Percentiles rank a stretch among this genome's conserved stretches.
phyloP scores from a whole-genome alignment of 2,113 vertebrate species.

The Mixornis gularis region DNA sequence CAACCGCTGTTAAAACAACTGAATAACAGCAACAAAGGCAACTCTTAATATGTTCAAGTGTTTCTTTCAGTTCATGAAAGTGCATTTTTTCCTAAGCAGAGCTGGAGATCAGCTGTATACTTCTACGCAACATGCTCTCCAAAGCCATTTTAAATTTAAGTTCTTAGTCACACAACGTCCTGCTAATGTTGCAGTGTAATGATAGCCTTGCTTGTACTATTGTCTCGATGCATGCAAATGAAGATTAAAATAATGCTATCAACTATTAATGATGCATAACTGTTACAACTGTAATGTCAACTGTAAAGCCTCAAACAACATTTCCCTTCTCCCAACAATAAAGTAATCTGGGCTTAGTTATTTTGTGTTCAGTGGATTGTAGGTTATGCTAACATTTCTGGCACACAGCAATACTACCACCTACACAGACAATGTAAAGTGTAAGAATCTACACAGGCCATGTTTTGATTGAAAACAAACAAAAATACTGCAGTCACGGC shows the following conservation, averaged over 20 bases:
- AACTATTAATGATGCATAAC: background rate
- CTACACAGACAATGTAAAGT: background rate
- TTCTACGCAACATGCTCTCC: background rate
- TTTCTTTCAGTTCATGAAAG: background rate
- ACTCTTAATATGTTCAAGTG: background rate
- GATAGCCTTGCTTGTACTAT: background rate
- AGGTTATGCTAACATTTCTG: background rate
- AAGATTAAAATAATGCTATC: background rate
- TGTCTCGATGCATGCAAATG: background rate
- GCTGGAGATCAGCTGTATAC: background rate
- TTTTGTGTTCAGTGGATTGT: background rate
- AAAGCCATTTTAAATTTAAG: background rate
- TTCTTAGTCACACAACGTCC: background rate
- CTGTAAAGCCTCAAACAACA: constrained; percentile 15
- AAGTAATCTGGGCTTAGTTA: constrained; percentile 1
- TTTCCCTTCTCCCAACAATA: constrained; percentile 1
- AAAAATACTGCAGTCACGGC: background rate
- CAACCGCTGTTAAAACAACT: background rate
- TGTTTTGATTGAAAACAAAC: background rate
- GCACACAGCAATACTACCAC: background rate
- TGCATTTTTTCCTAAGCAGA: background rate
- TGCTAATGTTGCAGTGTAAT: background rate
- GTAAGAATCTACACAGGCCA: background rate
- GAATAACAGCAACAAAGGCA: background rate
- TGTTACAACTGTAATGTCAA: background rate